These are phyloP conservation scores for Pogona vitticeps DNA, from an alignment of 2,113 vertebrate genomes.

Conservation along the genomic window DNA sequence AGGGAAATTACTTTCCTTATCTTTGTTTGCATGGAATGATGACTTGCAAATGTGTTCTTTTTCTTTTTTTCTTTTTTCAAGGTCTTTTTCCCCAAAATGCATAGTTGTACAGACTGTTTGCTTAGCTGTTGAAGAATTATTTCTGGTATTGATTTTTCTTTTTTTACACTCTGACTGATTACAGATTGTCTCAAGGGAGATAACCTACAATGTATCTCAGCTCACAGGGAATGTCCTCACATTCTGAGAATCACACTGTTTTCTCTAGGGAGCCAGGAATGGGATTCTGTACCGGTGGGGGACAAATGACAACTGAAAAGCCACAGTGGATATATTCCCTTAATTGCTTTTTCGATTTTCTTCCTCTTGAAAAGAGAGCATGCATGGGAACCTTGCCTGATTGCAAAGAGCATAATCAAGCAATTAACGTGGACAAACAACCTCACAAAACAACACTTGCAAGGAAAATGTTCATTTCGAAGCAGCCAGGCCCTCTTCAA, in stretches of 20 bases:
- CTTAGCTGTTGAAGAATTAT: constrained; percentile 12
- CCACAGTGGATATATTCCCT: constrained; percentile 32
- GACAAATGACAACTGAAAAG: constrained; percentile 38
- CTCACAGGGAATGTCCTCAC: neutral
- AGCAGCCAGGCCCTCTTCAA: neutral
- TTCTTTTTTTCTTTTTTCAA: neutral
- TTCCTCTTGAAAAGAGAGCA: constrained; percentile 25
- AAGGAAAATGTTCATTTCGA: neutral
- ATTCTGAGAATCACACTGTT: constrained; percentile 43
- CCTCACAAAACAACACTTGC: neutral
- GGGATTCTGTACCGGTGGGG: neutral
- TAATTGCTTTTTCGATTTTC: constrained; percentile 25
- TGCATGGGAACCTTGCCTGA: neutral
- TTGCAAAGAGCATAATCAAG: neutral
- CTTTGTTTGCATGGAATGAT: neutral
- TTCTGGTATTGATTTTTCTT: neutral
- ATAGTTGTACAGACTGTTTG: neutral
- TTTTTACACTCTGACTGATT: constrained; percentile 13
- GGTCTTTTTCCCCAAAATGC: neutral
- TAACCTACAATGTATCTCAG: neutral
- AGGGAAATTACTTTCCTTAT: no score
- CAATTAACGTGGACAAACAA: rapidly evolving
- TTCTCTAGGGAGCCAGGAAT: neutral
- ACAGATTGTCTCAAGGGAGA: constrained; percentile 19
- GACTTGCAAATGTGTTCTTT: neutral